phyloP scores from a whole-genome alignment of 2,888 invertebrate species.

The Rhogogaster chlorosoma region DNA sequence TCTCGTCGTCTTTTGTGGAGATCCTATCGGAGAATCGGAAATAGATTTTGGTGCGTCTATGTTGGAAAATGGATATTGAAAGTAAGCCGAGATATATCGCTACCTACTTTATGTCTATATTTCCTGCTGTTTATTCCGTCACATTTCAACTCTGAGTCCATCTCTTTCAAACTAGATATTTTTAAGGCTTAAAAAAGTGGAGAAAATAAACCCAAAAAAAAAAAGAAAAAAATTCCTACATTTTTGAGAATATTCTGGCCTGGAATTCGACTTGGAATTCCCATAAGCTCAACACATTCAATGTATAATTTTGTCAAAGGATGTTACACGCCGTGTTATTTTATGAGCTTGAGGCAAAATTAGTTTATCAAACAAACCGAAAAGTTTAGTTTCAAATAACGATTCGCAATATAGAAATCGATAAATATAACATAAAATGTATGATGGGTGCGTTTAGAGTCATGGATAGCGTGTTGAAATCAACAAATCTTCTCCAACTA shows the following conservation, averaged over 20 bases:
- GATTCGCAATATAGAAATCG: background rate
- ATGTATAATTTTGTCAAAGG: background rate
- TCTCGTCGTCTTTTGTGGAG: constrained; percentile 30
- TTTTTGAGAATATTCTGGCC: background rate
- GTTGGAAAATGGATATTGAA: background rate
- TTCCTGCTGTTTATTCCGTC: background rate
- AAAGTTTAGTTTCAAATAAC: background rate
- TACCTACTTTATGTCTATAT: background rate
- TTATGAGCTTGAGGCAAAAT: background rate
- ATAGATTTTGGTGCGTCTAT: constrained; percentile 34
- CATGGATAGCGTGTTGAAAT: background rate
- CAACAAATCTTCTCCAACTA: background rate
- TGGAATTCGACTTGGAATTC: background rate
- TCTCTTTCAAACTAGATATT: background rate
- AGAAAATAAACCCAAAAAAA: background rate
- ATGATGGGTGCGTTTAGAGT: background rate
- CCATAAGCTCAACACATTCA: background rate
- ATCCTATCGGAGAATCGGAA: background rate
- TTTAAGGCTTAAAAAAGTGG: background rate
- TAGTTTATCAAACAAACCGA: background rate
- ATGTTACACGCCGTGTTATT: background rate
- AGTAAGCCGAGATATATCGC: background rate
- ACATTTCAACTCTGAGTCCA: background rate
- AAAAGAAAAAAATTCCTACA: background rate
- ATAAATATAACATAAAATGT: background rate